A percentile compares a stretch with the other conserved stretches of the same genome.
Evolutionary conservation across 2,888 invertebrate genomes (phyloP).

Genomic region (Drosophila quinaria): DNA sequence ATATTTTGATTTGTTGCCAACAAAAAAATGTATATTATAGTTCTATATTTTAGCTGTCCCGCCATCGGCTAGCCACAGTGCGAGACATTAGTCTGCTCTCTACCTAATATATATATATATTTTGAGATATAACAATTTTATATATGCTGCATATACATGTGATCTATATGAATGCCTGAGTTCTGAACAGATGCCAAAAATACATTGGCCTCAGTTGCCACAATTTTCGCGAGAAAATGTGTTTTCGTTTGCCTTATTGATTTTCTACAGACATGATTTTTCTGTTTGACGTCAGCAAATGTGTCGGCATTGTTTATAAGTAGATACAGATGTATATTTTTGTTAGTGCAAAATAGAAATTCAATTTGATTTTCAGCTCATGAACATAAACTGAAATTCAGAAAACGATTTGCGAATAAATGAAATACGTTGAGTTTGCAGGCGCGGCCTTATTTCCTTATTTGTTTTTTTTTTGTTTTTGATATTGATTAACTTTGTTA

Average conservation of each 20-base stretch:
- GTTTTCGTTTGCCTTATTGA: slow-evolving; percentile 54
- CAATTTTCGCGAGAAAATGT: slow-evolving; percentile 52
- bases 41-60: slow-evolving; percentile 56
- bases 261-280: slow-evolving; percentile 39
- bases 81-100: slow-evolving; percentile 66
- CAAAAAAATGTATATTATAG: slow-evolving; percentile 34
- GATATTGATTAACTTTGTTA: slow-evolving; percentile 56
- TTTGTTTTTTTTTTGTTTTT: slow-evolving; percentile 27
- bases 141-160: slow-evolving; percentile 32
- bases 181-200: slow-evolving; percentile 61
- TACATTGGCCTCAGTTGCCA: slow-evolving; percentile 58
- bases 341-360: slow-evolving; percentile 19
- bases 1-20: slow-evolving; percentile 59
- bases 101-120: slow-evolving; percentile 10
- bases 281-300: slow-evolving; percentile 56
- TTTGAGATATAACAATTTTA: not conserved
- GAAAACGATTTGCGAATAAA: slow-evolving; percentile 12
- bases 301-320: slow-evolving; percentile 44
- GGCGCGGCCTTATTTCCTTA: slow-evolving; percentile 62
- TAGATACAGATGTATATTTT: slow-evolving; percentile 1
- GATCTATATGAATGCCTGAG: slow-evolving; percentile 30
- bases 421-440: slow-evolving; percentile 4
- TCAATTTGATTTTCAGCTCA: slow-evolving; percentile 36
- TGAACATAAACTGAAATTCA: slow-evolving; percentile 16
- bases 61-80: slow-evolving; percentile 69